Conservation (phyloP, 2,888 invertebrate genomes). For the Drosophila suboccidentalis region DNA sequence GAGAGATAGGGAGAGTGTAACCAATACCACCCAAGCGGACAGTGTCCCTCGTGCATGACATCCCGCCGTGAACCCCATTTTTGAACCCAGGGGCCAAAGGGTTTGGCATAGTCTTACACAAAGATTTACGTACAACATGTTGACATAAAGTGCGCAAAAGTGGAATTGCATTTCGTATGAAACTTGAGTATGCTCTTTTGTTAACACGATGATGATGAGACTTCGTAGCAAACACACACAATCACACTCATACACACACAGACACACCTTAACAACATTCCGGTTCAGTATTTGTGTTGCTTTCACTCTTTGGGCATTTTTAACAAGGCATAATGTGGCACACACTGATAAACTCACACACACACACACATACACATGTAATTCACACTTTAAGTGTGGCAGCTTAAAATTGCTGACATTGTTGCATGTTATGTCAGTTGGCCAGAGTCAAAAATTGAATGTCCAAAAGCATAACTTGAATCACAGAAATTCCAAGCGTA, state of each 20-base stretch:
- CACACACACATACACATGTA: conserved; percentile 27
- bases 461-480: conserved; percentile 28
- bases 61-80: too few relatives aligned
- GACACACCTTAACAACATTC: conserved; percentile 26
- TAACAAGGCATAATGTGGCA: conserved; percentile 73
- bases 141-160: conserved; percentile 82
- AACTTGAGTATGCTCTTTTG: conserved; percentile 82
- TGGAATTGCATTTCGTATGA: conserved; percentile 83
- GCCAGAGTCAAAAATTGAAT: conserved; percentile 27
- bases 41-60: conserved; percentile 34
- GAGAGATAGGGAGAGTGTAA: conserved; percentile 42
- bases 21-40: conserved; percentile 56
- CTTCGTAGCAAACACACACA: conserved; percentile 22
- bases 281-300: conserved; percentile 37
- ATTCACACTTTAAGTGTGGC: conserved; percentile 57
- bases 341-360: conserved; percentile 44
- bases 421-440: conserved; percentile 26
- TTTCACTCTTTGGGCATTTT: conserved; percentile 72
- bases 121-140: conserved; percentile 82
- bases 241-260: conserved; percentile 11
- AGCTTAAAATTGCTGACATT: conserved; percentile 57
- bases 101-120: conserved; percentile 82
- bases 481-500: background rate
- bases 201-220: conserved; percentile 75
- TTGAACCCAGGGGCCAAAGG: conserved; percentile 64